phyloP scores from a whole-genome alignment of 92 coral and sea anemone species.

The Phymanthus crucifer region DNA sequence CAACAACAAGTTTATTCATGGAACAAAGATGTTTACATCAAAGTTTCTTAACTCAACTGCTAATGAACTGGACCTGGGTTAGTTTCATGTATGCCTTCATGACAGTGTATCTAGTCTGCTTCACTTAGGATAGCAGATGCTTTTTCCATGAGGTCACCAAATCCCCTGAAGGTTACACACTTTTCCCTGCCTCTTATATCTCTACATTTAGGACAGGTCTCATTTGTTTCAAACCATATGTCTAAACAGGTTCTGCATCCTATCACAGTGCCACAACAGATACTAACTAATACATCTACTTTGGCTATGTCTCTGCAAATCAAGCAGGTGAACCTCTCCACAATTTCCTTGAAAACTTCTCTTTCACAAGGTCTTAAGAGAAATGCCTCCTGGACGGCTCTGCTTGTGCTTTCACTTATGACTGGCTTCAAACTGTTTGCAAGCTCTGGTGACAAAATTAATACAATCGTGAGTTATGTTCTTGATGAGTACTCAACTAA shows the following conservation, averaged over 20 bases:
- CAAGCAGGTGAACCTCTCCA: not conserved
- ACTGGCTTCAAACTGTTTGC: too few relatives aligned
- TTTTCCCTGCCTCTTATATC: slow-evolving; percentile 8
- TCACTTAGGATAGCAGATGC: not conserved
- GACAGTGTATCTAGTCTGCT: too few relatives aligned
- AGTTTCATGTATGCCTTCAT: too few relatives aligned
- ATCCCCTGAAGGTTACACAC: not conserved
- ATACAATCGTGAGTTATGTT: too few relatives aligned
- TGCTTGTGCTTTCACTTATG: too few relatives aligned
- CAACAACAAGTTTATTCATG: too few relatives aligned
- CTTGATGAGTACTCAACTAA: too few relatives aligned
- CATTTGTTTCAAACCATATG: slow-evolving; percentile 2
- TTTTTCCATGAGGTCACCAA: not conserved
- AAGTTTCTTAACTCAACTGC: too few relatives aligned
- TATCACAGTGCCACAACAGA: not conserved
- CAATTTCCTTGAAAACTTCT: not conserved
- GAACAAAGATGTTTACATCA: too few relatives aligned
- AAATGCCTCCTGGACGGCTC: not conserved
- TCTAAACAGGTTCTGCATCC: slow-evolving; percentile 8
- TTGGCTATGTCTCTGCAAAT: not conserved
- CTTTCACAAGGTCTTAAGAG: not conserved
- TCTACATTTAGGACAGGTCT: slow-evolving; percentile 14
- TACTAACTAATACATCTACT: not conserved
- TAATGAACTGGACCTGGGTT: too few relatives aligned
- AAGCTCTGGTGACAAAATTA: too few relatives aligned